These are phyloP conservation scores for Cloeon dipterum DNA, from an alignment of 2,888 invertebrate genomes.

Conservation along the genomic window DNA sequence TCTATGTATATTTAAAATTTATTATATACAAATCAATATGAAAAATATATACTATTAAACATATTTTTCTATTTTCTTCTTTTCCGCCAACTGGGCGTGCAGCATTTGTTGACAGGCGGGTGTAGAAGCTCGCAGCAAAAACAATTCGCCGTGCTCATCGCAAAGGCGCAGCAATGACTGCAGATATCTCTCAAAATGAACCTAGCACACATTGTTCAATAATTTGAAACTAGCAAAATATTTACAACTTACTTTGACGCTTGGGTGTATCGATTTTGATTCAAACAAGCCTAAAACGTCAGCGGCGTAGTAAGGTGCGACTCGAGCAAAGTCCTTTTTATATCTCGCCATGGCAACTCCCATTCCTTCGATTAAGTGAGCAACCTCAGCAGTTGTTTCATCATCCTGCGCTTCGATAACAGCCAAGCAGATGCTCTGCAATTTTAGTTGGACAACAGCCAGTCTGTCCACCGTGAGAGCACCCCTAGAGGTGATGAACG, in stretches of 20 bases:
- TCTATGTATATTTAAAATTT: no score
- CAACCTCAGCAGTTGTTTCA: neutral
- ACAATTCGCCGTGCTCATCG: neutral
- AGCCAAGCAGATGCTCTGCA: neutral
- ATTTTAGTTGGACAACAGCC: neutral
- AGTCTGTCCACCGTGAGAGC: neutral
- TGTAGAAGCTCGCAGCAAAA: neutral
- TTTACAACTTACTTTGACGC: conserved; percentile 19
- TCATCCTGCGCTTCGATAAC: neutral
- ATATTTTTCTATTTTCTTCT: no score
- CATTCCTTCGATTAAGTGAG: neutral
- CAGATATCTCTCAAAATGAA: neutral
- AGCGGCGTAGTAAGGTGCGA: conserved; percentile 22
- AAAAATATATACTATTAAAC: no score
- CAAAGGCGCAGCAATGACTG: neutral
- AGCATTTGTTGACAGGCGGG: neutral
- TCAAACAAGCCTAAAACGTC: conserved; percentile 23
- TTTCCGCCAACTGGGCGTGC: no score
- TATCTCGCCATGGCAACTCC: conserved; percentile 4
- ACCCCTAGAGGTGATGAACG: neutral
- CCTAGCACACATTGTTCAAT: neutral
- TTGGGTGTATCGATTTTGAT: conserved; percentile 18
- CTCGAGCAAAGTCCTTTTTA: conserved; percentile 19
- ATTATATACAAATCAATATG: no score
- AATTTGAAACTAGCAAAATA: neutral